phyloP scores from a whole-genome alignment of 2,888 invertebrate genomes.

The Noctua pronuba region DNA sequence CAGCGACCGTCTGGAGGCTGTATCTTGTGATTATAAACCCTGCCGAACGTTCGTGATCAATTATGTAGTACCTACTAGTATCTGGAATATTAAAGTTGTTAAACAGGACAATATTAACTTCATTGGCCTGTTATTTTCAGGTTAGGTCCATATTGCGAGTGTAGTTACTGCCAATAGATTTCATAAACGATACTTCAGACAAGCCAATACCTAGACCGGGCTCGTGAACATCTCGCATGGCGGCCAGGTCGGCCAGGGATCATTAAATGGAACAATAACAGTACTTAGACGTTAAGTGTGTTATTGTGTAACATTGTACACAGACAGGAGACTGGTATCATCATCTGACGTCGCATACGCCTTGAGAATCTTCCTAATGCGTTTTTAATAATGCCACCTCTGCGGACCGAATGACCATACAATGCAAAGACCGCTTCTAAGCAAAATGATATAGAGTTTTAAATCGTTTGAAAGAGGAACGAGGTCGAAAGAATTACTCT shows the following conservation, averaged over 20 bases:
- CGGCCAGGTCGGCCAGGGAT: background rate
- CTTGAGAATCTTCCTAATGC: conserved; percentile 72
- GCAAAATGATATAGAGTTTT: conserved; percentile 22
- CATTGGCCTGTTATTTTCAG: background rate
- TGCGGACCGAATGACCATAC: background rate
- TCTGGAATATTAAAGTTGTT: background rate
- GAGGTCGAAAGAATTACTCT: conserved; percentile 67
- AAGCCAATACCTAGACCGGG: background rate
- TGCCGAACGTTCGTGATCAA: conserved; percentile 12
- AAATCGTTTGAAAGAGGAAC: conserved; percentile 16
- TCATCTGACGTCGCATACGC: conserved; percentile 43
- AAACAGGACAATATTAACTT: background rate
- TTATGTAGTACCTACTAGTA: background rate
- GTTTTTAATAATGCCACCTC: conserved; percentile 79
- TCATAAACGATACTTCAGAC: background rate
- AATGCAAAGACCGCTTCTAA: conserved; percentile 41
- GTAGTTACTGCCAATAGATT: background rate
- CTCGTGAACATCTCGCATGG: background rate
- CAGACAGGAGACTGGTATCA: conserved; percentile 13
- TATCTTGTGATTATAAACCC: conserved; percentile 2
- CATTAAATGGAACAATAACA: background rate
- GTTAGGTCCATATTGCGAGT: background rate
- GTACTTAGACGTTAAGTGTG: background rate
- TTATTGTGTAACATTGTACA: conserved; percentile 27
- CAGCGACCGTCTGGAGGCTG: conserved; percentile 18